Base-by-base conservation (phyloP, 2,113 vertebrate genomes). In the Erythrocebus patas region DNA sequence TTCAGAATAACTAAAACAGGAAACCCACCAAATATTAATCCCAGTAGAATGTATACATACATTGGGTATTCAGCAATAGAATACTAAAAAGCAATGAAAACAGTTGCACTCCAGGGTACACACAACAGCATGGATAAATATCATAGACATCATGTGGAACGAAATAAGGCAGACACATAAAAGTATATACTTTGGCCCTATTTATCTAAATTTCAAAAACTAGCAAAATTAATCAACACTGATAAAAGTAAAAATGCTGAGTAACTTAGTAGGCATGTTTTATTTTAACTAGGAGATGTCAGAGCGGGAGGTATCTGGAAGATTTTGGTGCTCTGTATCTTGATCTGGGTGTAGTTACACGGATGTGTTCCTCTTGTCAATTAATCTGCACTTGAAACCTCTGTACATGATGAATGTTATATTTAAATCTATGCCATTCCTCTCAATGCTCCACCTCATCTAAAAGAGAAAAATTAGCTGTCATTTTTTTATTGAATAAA, bases 291-390 rank as follows among this genome's bases (percentile, higher is more conserved):
- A 78, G 17, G 2, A 30, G 10, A 0, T 18, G 16, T 40, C 59
- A 12, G 8, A 64, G 25, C 10, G 1, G 3, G 6, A 52, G 12
- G 3, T 12, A 8, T 75, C 30, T 30, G 4, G 9, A 8, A 8
- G 16, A 13, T 32, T 6, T 3, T 16, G 52, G 16, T 22, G 45
- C 48, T 52, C 9, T 43, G 12, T 11, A 30, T 23, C 9, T 32
- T 20, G 7, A 43, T 30, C 25, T 40, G 40, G 7, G 12, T 45
- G 3, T 64, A 10, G 14, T 55, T 82, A 25, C 12, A 12, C 13
- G 32, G 43, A 32, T 57, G 13, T 12, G 14, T 18, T 27, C 8
- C 16, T 40, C 40, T 43, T 12, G 5, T 68, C 6, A 45, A 17
- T n/a, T n/a, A 75, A 89, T 40, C 57, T 43, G 10, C 2, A 35